Evolutionary conservation across 2,113 vertebrate genomes (phyloP), one percentile per base, ranked within the genome.

Genomic region (Turnix velox): DNA sequence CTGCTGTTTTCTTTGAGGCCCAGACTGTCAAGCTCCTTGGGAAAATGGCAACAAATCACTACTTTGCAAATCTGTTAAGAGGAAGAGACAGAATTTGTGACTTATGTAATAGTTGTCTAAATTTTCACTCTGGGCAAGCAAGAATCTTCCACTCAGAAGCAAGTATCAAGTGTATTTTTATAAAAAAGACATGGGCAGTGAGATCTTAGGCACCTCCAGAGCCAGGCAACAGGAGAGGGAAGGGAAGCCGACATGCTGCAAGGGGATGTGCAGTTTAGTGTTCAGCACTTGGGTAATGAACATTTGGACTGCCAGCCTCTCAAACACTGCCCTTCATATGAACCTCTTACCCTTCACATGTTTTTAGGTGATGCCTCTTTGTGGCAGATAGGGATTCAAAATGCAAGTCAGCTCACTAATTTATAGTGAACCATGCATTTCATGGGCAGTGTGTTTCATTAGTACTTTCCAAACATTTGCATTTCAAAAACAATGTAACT

Each of bases 261-360:
- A 81, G 40, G 54, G 18, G 35, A 14, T 10, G 11, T 31, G 35
- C 42, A 33, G 11, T 16, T 6, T 12, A n/a, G n/a, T 1, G 1
- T 69, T 31, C 52, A 72, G 84, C 67, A 43, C 52, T 78, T 82
- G 8, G 14, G 20, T 63, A 62, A 59, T 42, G 42, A 66, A 16
- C 12, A 19, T 16, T 1, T 52, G 63, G 39, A 35, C 39, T 0
- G 0, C 7, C 55, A 59, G n/a, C 33, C 27, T 58, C 31, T 57
- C 40, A 42, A 65, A 55, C 35, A 1, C 23, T 28, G 17, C n/a
- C 23, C 58, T 18, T 63, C 48, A 6, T 5, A 1, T 7, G 57
- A 75, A 39, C n/a, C 33, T 76, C 30, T 51, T 35, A 61, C 37
- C 24, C 24, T 86, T 68, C 59, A 37, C 6, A 51, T 8, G 37